These are phyloP conservation scores for Zygogramma bicolorata DNA, from an alignment of 2,888 invertebrate genomes.

Conservation along the genomic window DNA sequence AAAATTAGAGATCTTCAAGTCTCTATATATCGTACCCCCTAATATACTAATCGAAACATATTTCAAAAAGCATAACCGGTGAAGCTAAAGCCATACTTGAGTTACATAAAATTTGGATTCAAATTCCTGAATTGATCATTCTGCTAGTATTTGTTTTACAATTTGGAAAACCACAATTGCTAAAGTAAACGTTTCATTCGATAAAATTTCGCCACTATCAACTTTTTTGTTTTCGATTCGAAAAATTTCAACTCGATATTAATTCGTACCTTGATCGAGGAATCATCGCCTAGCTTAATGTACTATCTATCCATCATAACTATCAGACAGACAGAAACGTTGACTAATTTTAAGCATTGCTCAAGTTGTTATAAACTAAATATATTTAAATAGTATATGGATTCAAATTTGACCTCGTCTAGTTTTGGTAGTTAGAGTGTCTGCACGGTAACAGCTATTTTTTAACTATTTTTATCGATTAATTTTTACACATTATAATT, in stretches of 20 bases:
- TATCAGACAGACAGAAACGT: constrained; percentile 65
- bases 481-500: constrained; percentile 51
- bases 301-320: constrained; percentile 17
- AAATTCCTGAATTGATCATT: no score
- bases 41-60: no score
- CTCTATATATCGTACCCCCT: no score
- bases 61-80: no score
- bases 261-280: background rate
- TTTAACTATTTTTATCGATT: constrained; percentile 40
- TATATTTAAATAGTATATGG: constrained; percentile 61
- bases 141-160: no score
- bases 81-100: no score
- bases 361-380: constrained; percentile 64
- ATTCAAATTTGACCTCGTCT: constrained; percentile 63
- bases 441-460: constrained; percentile 55
- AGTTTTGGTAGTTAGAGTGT: constrained; percentile 57
- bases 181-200: no score
- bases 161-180: no score
- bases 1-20: no score
- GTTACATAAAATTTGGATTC: no score
- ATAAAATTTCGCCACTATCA: background rate
- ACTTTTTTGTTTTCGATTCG: background rate
- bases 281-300: constrained; percentile 26
- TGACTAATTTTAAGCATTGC: constrained; percentile 67
- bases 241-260: constrained; percentile 13